Percentiles rank a stretch among this genome's conserved stretches.
phyloP scores from a whole-genome alignment of 2,888 invertebrate genomes.

The Iselma pallidipennis region DNA sequence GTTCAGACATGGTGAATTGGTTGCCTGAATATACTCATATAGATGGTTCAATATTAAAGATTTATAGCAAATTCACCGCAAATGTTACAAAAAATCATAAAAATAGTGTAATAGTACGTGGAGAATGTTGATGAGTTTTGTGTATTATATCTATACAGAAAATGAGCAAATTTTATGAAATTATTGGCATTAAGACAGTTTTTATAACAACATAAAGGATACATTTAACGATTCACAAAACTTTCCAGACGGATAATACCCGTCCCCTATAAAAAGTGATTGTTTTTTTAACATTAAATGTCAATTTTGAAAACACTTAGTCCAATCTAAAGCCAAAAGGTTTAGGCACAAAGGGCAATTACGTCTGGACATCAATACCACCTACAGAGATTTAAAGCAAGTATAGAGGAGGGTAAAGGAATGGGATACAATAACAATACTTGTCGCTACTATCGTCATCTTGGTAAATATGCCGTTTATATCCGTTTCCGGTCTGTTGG shows the following conservation, averaged over 20 bases:
- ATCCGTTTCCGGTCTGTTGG: conserved; percentile 35
- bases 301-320: not conserved
- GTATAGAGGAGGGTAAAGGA: not conserved
- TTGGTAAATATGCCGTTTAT: conserved; percentile 35
- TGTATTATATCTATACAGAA: no score
- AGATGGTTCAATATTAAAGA: no score
- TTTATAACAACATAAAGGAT: not conserved
- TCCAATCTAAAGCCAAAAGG: not conserved
- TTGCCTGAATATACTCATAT: not conserved
- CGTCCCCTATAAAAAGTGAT: not conserved
- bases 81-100: not conserved
- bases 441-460: conserved; percentile 26
- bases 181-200: no score
- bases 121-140: not conserved
- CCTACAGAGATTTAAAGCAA: not conserved
- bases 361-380: not conserved
- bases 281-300: not conserved
- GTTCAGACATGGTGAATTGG: not conserved
- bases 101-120: not conserved
- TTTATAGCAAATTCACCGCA: no score
- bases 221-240: not conserved
- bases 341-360: not conserved
- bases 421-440: conserved; percentile 23
- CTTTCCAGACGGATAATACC: not conserved
- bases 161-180: no score